Conservation (phyloP, 1,140 invertebrate species). For the Microplitis mediator region DNA sequence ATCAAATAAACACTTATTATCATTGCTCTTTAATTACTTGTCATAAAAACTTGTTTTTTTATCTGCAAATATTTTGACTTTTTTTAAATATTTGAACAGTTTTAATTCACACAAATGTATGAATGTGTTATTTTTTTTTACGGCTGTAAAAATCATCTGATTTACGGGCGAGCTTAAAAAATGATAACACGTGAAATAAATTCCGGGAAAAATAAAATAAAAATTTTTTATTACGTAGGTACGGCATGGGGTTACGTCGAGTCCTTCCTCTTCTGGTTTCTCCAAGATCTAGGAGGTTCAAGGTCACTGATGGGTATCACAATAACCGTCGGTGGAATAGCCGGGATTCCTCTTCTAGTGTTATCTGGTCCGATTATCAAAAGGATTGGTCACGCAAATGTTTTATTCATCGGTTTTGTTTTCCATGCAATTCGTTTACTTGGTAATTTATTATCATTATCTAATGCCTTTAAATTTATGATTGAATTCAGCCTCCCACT, state of each 20-base stretch:
- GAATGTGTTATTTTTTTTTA: too few species aligned
- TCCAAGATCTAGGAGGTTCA: slow-evolving; percentile 79
- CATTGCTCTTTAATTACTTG: too few species aligned
- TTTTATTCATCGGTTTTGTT: slow-evolving; percentile 79
- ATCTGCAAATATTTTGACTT: too few species aligned
- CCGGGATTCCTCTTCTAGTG: slow-evolving; percentile 78
- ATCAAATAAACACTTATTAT: too few species aligned
- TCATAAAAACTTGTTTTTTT: too few species aligned
- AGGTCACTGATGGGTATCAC: slow-evolving; percentile 84
- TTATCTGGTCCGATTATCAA: slow-evolving; percentile 80
- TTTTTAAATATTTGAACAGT: too few species aligned
- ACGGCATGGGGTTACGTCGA: slow-evolving; percentile 84
- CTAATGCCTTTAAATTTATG: background rate
- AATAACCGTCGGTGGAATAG: slow-evolving; percentile 77
- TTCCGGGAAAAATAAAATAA: background rate
- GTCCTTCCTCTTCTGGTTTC: slow-evolving; percentile 85
- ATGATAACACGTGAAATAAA: too few species aligned
- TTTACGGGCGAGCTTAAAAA: too few species aligned
- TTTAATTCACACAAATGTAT: too few species aligned
- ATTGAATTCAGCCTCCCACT: background rate
- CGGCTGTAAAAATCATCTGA: too few species aligned
- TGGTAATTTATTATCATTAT: slow-evolving; percentile 59
- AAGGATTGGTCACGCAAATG: slow-evolving; percentile 79
- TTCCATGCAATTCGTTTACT: slow-evolving; percentile 78
- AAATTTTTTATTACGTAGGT: slow-evolving; percentile 61